phyloP scores from a whole-genome alignment of 1,140 invertebrate genomes.

The Latrodectus geometricus region DNA sequence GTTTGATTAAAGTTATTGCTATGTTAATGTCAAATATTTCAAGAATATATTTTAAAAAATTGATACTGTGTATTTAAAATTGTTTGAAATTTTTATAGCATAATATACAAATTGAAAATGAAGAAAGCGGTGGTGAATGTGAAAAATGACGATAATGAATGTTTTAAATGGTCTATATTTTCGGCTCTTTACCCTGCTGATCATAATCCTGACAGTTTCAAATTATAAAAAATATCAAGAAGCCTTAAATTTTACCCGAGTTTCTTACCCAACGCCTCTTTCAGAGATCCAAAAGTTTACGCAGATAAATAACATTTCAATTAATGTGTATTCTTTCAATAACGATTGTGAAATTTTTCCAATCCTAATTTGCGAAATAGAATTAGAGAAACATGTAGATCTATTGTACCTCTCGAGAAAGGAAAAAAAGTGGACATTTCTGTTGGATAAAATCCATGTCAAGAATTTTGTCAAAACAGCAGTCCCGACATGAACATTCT shows the following conservation, averaged over 20 bases:
- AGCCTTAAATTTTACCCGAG: slow-evolving; percentile 62
- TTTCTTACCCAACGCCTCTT: not conserved
- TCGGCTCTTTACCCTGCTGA: too few species aligned
- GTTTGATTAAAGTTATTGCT: too few species aligned
- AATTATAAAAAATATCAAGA: slow-evolving; percentile 66
- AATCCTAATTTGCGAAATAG: too few species aligned
- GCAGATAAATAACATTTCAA: not conserved
- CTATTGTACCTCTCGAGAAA: slow-evolving; percentile 63
- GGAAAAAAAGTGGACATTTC: slow-evolving; percentile 4
- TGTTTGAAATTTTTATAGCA: too few species aligned
- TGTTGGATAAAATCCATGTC: not conserved
- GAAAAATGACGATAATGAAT: too few species aligned
- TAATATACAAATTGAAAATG: too few species aligned
- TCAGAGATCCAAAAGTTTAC: not conserved
- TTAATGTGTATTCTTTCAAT: not conserved
- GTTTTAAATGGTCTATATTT: too few species aligned
- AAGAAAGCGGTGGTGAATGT: slow-evolving; percentile 21
- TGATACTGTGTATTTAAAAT: too few species aligned
- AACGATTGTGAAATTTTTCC: not conserved
- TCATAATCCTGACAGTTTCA: not conserved
- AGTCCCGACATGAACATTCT: not conserved
- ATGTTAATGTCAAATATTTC: too few species aligned
- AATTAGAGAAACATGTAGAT: not conserved
- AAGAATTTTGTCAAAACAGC: not conserved
- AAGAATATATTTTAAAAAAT: too few species aligned